Base-by-base conservation (phyloP, 2,888 invertebrate genomes). In the Eristalinus sepulchralis region DNA sequence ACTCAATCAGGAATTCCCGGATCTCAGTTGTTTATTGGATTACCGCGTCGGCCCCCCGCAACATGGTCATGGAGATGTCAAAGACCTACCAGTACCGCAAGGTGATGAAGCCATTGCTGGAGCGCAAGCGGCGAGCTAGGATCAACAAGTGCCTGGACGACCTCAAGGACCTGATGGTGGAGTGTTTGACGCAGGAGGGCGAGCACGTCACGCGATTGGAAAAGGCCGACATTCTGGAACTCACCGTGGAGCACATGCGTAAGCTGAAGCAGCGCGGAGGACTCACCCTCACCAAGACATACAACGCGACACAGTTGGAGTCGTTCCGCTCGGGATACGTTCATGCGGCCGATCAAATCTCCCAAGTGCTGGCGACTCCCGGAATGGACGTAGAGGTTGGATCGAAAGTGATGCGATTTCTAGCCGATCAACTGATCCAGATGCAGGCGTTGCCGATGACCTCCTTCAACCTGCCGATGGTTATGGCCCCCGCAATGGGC, bases 31-130 rank as follows among this genome's bases (percentile, higher is more conserved):
- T 47, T 76, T 67, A 80, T 62, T 80, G 80, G 64, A 84, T 57
- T 63, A 67, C 20, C 62, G 33, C 59, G 62, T 47, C 62, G 66
- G 77, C 66, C 55, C 77, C 33, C 24, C 47, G 47, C 47, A 68
- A 55, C 60, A 92, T 92, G 92, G 92, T 92, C 90, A 92, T 92
- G 91, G 92, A 92, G 90, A 92, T 97, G 94, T 97, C 97, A 91
- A 95, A 97, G 93, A 97, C 97, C 91, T 97, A 97, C 94, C 97
- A 97, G 93, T 97, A 97, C 93, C 95, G 97, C 93, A 97, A 97
- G 95, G 97, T 97, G 92, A 97, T 97, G 97, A 97, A 97, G 93
- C 97, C 97, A 90, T 96, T 97, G 96, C 94, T 97, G 88, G 97
- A 97, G 93, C 95, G 97, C 90, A 97, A 97, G 92, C 95, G 97